These are phyloP conservation scores for Rhodinocichla rosea DNA, from an alignment of 2,113 vertebrate species.

Conservation along the genomic window DNA sequence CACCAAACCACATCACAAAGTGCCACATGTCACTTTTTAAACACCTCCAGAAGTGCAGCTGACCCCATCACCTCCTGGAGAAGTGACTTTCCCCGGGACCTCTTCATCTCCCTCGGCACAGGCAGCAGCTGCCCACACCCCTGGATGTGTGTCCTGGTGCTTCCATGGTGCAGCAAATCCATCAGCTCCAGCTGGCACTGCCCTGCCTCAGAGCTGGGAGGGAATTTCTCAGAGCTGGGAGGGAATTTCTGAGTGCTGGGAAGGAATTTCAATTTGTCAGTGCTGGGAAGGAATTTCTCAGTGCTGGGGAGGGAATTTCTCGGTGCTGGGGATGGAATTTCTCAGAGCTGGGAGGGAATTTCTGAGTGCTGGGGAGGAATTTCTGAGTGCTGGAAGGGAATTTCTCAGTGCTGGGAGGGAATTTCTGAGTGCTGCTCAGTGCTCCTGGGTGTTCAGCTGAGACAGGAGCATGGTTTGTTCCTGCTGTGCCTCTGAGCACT, in stretches of 20 bases:
- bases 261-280: too few relatives aligned
- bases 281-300: too few relatives aligned
- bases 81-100: neutral
- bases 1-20: too few relatives aligned
- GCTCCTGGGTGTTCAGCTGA: neutral
- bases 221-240: too few relatives aligned
- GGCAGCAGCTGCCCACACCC: neutral
- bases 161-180: neutral
- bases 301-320: too few relatives aligned
- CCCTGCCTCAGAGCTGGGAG: neutral
- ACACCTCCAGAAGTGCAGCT: too few relatives aligned
- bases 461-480: neutral
- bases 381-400: too few relatives aligned
- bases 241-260: too few relatives aligned
- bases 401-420: neutral
- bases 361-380: neutral
- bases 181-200: neutral
- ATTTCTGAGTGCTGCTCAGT: neutral
- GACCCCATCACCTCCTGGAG: neutral
- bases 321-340: too few relatives aligned
- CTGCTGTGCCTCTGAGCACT: neutral
- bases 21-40: too few relatives aligned
- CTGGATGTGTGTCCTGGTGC: neutral
- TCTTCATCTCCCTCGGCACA: neutral
- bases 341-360: too few relatives aligned